phyloP scores from a whole-genome alignment of 2,113 vertebrate species.

The Triplophysa dalaica region DNA sequence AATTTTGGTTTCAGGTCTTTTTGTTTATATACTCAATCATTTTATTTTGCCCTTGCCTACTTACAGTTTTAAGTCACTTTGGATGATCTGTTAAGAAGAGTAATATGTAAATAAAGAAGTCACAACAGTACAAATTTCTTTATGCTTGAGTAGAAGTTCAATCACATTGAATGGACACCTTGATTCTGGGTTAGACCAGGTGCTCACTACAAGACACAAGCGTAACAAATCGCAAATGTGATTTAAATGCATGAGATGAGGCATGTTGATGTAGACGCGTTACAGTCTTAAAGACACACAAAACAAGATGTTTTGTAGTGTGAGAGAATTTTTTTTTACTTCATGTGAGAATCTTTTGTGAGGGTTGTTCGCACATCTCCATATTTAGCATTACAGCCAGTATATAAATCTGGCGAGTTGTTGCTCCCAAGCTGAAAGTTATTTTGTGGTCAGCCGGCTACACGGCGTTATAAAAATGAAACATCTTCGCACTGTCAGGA shows the following conservation, averaged over 20 bases:
- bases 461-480: too few species aligned
- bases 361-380: not conserved
- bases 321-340: too few species aligned
- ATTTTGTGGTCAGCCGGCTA: conserved; percentile 6
- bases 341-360: not conserved
- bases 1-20: too few species aligned
- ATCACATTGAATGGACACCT: not conserved
- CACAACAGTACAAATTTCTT: not conserved
- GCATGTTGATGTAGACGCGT: too few species aligned
- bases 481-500: not conserved
- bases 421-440: conserved; percentile 22
- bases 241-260: too few species aligned
- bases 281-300: too few species aligned
- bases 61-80: not conserved
- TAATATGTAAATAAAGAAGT: conserved; percentile 19
- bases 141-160: not conserved
- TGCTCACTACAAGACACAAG: not conserved
- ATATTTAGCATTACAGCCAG: conserved; percentile 9
- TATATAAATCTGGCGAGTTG: conserved; percentile 11
- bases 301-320: too few species aligned
- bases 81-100: not conserved
- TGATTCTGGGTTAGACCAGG: not conserved
- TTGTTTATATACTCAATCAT: too few species aligned
- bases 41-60: too few species aligned
- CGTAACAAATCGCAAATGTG: too few species aligned